Conservation (phyloP, 1,140 invertebrate species). For the Plutomurus gul region DNA sequence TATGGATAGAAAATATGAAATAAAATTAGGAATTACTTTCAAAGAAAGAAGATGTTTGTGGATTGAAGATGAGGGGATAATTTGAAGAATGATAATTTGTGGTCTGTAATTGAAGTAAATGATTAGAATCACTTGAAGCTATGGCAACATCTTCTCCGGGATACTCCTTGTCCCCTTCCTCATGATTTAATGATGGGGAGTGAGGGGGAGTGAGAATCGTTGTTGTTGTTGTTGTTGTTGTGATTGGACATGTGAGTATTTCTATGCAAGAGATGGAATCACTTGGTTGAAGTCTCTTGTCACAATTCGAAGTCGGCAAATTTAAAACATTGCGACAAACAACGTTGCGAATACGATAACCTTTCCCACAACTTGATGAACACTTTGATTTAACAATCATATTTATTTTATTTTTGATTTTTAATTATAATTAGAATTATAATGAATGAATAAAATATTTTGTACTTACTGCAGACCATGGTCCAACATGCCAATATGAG, state of each 20-base stretch:
- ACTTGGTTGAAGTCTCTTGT: slow-evolving; percentile 63
- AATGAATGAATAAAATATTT: neutral
- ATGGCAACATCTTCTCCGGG: neutral
- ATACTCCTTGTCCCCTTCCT: neutral
- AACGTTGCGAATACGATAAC: slow-evolving; percentile 78
- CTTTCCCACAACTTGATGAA: slow-evolving; percentile 79
- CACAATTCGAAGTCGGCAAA: slow-evolving; percentile 62
- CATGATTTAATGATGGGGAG: too few species aligned
- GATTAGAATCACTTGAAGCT: neutral
- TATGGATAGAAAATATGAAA: too few species aligned
- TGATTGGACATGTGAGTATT: slow-evolving; percentile 60
- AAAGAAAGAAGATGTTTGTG: too few species aligned
- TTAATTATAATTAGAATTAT: too few species aligned
- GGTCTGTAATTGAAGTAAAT: neutral
- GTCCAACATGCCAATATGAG: slow-evolving; percentile 78
- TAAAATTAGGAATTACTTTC: too few species aligned
- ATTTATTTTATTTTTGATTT: too few species aligned
- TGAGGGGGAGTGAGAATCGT: neutral
- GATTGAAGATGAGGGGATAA: neutral
- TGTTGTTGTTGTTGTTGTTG: slow-evolving; percentile 48
- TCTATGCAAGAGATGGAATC: slow-evolving; percentile 58
- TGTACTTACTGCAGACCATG: slow-evolving; percentile 82
- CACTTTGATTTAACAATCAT: slow-evolving; percentile 73
- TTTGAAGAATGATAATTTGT: neutral
- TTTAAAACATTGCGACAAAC: slow-evolving; percentile 69